A percentile compares a stretch with the other conserved stretches of the same genome.
Evolutionary conservation across 2,797 vertebrate species (phyloP).

Genomic region (Hydrophis major): DNA sequence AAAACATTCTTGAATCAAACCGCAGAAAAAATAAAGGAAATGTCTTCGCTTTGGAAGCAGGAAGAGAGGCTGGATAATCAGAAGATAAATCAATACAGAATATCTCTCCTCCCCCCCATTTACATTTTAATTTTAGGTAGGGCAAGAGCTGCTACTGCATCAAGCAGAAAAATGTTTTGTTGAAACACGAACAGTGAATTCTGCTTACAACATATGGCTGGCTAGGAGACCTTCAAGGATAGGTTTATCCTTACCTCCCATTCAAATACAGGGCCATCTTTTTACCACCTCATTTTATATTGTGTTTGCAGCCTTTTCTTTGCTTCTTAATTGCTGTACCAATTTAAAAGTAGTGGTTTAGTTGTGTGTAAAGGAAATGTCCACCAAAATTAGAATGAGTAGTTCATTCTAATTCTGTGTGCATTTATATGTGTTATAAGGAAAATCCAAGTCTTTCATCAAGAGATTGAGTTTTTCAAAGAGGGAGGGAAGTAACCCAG

Average conservation of each 20-base stretch:
- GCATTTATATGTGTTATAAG: background rate
- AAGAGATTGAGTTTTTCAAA: background rate
- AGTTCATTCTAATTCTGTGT: background rate
- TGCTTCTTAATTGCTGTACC: background rate
- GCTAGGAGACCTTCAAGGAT: background rate
- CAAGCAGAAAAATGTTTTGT: background rate
- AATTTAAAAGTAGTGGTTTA: background rate
- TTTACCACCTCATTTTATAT: background rate
- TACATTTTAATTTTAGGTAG: constrained; percentile 27
- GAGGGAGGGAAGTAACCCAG: background rate
- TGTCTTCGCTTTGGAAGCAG: background rate
- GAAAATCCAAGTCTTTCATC: background rate
- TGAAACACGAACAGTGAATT: background rate
- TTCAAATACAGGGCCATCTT: background rate
- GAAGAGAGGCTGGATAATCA: constrained; percentile 25
- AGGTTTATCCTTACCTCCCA: background rate
- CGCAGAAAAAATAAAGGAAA: background rate
- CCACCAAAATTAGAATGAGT: background rate
- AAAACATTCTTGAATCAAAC: constrained; percentile 38
- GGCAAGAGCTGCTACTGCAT: background rate
- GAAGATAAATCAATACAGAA: background rate
- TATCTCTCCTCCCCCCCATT: accelerated
- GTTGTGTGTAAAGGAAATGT: background rate
- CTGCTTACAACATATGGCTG: background rate
- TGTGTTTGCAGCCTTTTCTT: background rate